Evolutionary conservation across 1,140 invertebrate species (phyloP), one percentile per base, ranked within the genome.

Genomic region (Elysia chlorotica): DNA sequence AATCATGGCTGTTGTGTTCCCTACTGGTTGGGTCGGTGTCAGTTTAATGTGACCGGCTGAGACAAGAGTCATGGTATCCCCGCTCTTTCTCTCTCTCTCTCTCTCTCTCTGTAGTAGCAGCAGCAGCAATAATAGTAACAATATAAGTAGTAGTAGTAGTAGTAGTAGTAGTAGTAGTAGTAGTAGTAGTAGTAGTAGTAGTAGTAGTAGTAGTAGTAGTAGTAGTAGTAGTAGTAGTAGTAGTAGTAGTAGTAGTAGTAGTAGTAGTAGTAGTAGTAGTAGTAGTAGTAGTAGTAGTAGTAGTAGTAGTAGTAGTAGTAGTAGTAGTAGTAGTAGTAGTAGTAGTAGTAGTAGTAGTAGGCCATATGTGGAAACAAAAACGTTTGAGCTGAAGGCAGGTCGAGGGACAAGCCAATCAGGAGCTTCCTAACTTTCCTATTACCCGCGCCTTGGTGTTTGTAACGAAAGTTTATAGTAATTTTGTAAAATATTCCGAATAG

Each of bases 201-300:
- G 66, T 69, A 31, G 66, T 69, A 61, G 66, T 69, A 69, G 66
- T 69, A 69, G 66, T 69, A 69, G 66, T 57, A 69, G 66, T 69
- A 69, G 66, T 69, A 69, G 66, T 57, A 69, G 66, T 69, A 69
- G 66, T 69, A 69, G 66, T 57, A 69, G 66, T 69, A 69, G 66
- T 57, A 69, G 66, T 69, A 69, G 66, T 69, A 69, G 66, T 28
- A 69, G 66, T 69, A 69, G 66, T 69, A 69, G 66, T 57, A 69
- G 66, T 61, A 69, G 66, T 69, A 69, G 66, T 30, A 69, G 66
- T 69, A 69, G 66, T 61, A 69, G 66, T 61, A 69, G 66, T 61
- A 69, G 66, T 61, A 69, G 66, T 30, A 61, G 48, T 23, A 69
- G 66, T 61, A 69, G 66, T 30, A 69, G 66, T 38, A 69, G 66